Conservation (phyloP, 2,888 invertebrate genomes). For the Pristionchus japonicus region DNA sequence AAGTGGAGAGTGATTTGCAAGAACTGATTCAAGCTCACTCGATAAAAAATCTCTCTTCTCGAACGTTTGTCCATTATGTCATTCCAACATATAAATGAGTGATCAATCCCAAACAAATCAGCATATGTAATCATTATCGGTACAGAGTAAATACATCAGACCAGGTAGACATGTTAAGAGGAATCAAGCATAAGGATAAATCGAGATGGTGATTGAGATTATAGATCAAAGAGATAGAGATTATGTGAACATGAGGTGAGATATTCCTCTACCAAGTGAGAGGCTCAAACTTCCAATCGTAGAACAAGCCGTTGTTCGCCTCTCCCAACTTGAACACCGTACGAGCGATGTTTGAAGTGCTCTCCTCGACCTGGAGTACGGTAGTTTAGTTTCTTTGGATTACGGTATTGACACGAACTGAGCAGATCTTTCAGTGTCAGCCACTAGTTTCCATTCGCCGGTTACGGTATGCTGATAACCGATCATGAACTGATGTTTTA, state of each 20-base stretch:
- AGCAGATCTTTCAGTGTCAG: too few relatives aligned
- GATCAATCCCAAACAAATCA: too few relatives aligned
- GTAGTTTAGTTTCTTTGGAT: not conserved
- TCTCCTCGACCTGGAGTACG: conserved; percentile 21
- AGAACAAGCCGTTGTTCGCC: conserved; percentile 1
- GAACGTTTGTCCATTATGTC: too few relatives aligned
- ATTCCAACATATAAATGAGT: too few relatives aligned
- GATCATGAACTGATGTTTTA: not conserved
- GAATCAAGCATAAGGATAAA: too few relatives aligned
- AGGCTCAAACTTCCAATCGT: not conserved
- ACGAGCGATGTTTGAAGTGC: not conserved
- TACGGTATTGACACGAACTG: not conserved
- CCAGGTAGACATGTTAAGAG: too few relatives aligned
- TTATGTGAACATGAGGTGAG: not conserved
- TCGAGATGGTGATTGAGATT: not conserved
- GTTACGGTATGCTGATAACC: not conserved
- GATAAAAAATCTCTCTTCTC: too few relatives aligned
- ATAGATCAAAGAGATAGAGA: not conserved
- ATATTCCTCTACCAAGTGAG: not conserved
- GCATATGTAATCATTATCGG: too few relatives aligned
- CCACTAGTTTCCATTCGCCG: too few relatives aligned
- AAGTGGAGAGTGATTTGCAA: too few relatives aligned
- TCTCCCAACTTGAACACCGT: not conserved
- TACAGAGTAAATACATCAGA: too few relatives aligned
- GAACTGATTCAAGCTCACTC: too few relatives aligned